Evolutionary conservation across 2,888 invertebrate species (phyloP).

Genomic region (Azorinus chamasolen): DNA sequence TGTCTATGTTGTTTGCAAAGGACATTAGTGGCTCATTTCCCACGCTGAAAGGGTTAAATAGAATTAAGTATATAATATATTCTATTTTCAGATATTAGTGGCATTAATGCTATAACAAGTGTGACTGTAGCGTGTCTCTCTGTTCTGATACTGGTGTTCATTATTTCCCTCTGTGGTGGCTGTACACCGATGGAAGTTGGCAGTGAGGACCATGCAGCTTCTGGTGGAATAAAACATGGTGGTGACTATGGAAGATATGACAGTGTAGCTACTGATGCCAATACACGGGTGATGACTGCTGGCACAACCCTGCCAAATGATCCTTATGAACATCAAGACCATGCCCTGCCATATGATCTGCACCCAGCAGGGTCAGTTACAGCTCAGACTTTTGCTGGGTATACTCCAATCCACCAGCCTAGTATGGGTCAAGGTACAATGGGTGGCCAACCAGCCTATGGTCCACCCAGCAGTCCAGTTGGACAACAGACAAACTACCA

Average conservation of each 20-base stretch:
- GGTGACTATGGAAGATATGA: slow-evolving; percentile 29
- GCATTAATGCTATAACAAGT: neutral
- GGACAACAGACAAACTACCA: slow-evolving; percentile 18
- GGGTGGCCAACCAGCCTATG: neutral
- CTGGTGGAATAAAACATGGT: slow-evolving; percentile 40
- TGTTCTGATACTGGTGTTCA: slow-evolving; percentile 6
- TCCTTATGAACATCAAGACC: slow-evolving; percentile 40
- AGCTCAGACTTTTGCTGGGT: slow-evolving; percentile 53
- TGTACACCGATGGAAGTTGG: slow-evolving; percentile 66
- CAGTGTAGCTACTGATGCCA: slow-evolving; percentile 45
- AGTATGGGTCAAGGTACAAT: slow-evolving; percentile 6
- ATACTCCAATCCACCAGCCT: slow-evolving; percentile 12
- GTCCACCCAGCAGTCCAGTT: neutral
- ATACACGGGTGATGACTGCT: slow-evolving; percentile 46
- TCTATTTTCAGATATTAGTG: slow-evolving; percentile 5
- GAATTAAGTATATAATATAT: too few species aligned
- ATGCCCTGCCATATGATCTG: slow-evolving; percentile 40
- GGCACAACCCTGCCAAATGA: slow-evolving; percentile 55
- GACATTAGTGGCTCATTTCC: too few species aligned
- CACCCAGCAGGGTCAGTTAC: slow-evolving; percentile 47
- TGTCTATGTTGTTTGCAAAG: too few species aligned
- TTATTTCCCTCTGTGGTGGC: slow-evolving; percentile 54
- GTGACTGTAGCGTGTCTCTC: slow-evolving; percentile 8
- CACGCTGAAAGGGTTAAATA: too few species aligned
- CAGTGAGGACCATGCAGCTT: slow-evolving; percentile 55